Evolutionary conservation across 37 sponge, comb jelly and placozoan genomes (phyloP).

Genomic region (Cladorhizidae sp.): DNA sequence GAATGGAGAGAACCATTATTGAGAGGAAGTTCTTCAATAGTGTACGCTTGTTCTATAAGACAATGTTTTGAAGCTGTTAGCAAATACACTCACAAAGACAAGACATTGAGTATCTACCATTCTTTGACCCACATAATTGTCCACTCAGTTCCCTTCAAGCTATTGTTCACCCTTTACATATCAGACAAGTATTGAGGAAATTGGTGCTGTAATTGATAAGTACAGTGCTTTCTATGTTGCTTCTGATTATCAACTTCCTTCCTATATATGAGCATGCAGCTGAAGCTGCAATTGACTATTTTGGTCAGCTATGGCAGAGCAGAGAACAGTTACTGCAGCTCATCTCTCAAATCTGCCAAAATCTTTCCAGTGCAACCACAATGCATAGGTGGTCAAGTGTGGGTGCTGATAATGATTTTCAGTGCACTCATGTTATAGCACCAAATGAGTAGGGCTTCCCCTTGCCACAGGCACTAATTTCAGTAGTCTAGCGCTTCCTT

Average conservation of each 20-base stretch:
- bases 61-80: constrained; percentile 34
- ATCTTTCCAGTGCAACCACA: neutral
- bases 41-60: constrained; percentile 38
- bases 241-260: neutral
- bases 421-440: no score
- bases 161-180: neutral
- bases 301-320: neutral
- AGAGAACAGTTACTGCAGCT: neutral
- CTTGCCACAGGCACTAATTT: no score
- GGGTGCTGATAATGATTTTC: no score
- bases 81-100: constrained; percentile 21
- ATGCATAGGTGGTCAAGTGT: no score
- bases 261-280: neutral
- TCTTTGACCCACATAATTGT: neutral
- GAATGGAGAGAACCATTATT: constrained; percentile 1
- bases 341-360: neutral
- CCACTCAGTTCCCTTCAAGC: neutral
- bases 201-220: neutral
- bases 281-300: neutral
- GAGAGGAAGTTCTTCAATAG: constrained; percentile 12
- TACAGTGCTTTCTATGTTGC: neutral
- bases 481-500: no score
- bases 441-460: no score
- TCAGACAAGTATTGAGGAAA: neutral
- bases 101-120: neutral